Evolutionary conservation across 2,888 invertebrate genomes (phyloP).

Genomic region (Cybosia mesomella): DNA sequence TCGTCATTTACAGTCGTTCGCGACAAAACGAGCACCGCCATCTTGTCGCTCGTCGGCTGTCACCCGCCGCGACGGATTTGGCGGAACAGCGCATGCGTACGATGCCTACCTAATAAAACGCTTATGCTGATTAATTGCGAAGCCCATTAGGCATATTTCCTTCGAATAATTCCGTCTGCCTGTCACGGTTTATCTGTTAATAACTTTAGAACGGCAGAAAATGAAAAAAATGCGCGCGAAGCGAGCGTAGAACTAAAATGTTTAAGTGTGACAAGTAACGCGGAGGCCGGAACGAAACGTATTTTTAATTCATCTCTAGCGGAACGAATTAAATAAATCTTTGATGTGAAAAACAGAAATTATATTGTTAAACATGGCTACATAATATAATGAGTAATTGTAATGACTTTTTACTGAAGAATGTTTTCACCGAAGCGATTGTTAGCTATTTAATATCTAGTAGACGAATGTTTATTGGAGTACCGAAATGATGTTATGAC

Average conservation of each 20-base stretch:
- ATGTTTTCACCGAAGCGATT: not conserved
- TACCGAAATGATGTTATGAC: not conserved
- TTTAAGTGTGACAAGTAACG: constrained; percentile 56
- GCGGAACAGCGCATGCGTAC: constrained; percentile 68
- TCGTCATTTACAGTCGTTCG: constrained; percentile 64
- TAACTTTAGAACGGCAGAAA: constrained; percentile 57
- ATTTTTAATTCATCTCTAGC: constrained; percentile 61
- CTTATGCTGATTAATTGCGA: constrained; percentile 78
- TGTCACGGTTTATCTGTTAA: constrained; percentile 58
- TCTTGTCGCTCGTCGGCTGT: constrained; percentile 58
- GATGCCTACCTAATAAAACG: constrained; percentile 75
- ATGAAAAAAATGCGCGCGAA: constrained; percentile 54
- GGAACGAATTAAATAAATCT: constrained; percentile 66
- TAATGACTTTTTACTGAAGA: not conserved
- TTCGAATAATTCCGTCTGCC: constrained; percentile 55
- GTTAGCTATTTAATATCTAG: not conserved
- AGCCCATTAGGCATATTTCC: constrained; percentile 52
- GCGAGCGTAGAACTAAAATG: constrained; percentile 69
- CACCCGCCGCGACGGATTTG: constrained; percentile 68
- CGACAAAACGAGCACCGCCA: constrained; percentile 46
- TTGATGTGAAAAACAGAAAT: constrained; percentile 44
- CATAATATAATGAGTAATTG: constrained; percentile 36
- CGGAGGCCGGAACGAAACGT: constrained; percentile 59
- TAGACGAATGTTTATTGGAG: not conserved
- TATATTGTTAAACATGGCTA: constrained; percentile 35